phyloP scores from a whole-genome alignment of 2,113 vertebrate genomes.

The Casuarius casuarius region DNA sequence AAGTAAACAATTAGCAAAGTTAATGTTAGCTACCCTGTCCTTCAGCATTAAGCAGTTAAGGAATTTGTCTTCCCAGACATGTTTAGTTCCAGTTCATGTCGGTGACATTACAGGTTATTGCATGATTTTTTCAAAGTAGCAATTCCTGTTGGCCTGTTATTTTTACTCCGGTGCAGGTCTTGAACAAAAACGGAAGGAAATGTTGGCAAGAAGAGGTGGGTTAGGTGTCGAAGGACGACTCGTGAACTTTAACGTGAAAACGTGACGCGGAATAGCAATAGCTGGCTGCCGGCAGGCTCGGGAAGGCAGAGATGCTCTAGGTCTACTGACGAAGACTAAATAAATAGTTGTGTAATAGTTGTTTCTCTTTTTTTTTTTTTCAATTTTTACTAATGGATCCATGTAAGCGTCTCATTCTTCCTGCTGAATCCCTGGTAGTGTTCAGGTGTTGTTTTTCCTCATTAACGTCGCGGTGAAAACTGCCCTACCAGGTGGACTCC shows the following conservation, averaged over 20 bases:
- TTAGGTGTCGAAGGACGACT: not conserved
- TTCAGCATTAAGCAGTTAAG: constrained; percentile 48
- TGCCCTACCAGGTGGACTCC: not conserved
- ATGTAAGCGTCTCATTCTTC: not conserved
- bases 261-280: not conserved
- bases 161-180: not conserved
- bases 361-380: too few species aligned
- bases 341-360: not conserved
- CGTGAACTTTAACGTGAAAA: not conserved
- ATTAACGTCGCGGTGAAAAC: not conserved
- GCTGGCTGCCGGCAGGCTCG: too few species aligned
- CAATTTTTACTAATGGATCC: not conserved
- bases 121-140: not conserved
- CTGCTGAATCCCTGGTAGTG: not conserved
- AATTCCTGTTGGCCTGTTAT: fast-evolving
- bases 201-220: not conserved
- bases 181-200: not conserved
- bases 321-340: not conserved
- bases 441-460: not conserved
- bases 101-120: not conserved
- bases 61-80: constrained; percentile 23
- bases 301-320: not conserved
- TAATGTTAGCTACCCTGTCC: constrained; percentile 59
- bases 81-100: not conserved
- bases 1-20: constrained; percentile 70